Base-by-base conservation (phyloP, 2,797 vertebrate species). In the Siniperca undulata region DNA sequence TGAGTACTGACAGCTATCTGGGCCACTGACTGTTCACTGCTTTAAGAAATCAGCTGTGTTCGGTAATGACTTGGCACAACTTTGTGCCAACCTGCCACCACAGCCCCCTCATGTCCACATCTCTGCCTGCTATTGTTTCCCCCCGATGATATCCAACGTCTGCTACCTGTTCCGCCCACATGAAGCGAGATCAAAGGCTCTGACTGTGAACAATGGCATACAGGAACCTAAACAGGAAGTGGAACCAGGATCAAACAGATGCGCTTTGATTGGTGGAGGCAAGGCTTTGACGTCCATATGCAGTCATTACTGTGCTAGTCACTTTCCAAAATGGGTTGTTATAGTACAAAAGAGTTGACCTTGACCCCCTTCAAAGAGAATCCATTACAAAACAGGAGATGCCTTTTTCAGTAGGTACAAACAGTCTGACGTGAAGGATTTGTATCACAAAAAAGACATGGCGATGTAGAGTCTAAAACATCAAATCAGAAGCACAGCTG, bases 221-320 rank as follows among this genome's bases (percentile, higher is more conserved):
- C 81, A 73, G 81, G 89, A 89, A 90, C 78, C 78, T 67, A 92
- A 95, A 94, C 91, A 94, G 93, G 94, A 94, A 93, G 87, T 91
- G 84, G 85, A 89, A 86, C 65, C 75, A 42, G 84, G 78, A 90
- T 92, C 83, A 78, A 80, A 78, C 81, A 83, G 74, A 80, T 73
- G 65, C 9, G 8, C 22, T 65, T 71, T 60, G 85, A 93, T 89
- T 86, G 85, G 88, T 56, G 74, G 68, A 79, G 53, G 76, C 77
- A 12, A 85, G 75, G 61, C 77, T 65, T 86, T 91, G 86, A 85
- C 78, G 50, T 91, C 83, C 56, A 3, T 36, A 34, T 76, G 74
- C n/a, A 8, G 78, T 64, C 61, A 16, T 64, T 44, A 36, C 52
- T 70, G 61, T 53, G 52, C 55, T n/a, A 42, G 38, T 59, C 61